phyloP scores from a whole-genome alignment of 2,888 invertebrate genomes.

The Spilosoma lubricipeda region DNA sequence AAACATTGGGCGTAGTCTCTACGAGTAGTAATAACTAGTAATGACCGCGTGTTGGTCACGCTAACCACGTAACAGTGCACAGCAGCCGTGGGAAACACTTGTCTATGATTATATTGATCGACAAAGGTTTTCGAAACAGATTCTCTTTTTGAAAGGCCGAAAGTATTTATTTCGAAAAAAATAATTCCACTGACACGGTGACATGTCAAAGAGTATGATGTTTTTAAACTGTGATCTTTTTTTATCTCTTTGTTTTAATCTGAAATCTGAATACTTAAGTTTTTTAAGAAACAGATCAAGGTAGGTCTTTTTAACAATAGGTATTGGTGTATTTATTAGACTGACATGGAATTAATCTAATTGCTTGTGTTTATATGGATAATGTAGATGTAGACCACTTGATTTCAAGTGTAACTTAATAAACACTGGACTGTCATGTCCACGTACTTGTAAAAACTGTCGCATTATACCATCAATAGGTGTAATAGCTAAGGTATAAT shows the following conservation, averaged over 20 bases:
- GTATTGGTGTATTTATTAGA: not conserved
- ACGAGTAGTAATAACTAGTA: constrained; percentile 47
- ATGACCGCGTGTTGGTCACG: constrained; percentile 55
- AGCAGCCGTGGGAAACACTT: constrained; percentile 52
- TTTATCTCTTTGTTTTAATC: not conserved
- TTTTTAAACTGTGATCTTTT: not conserved
- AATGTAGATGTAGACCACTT: not conserved
- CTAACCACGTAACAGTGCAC: constrained; percentile 44
- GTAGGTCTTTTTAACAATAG: too few species aligned
- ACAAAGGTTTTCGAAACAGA: constrained; percentile 16
- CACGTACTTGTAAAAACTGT: constrained; percentile 19
- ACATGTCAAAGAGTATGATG: not conserved
- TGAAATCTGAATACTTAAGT: too few species aligned
- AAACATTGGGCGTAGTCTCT: constrained; percentile 31
- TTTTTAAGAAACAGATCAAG: too few species aligned
- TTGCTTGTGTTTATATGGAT: too few species aligned
- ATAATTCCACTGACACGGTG: not conserved
- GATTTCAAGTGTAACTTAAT: not conserved
- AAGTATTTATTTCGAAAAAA: constrained; percentile 6
- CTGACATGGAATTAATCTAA: not conserved
- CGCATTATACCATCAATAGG: constrained; percentile 28
- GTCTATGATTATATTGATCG: constrained; percentile 30
- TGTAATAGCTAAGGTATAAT: constrained; percentile 59
- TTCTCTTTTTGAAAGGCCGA: constrained; percentile 4
- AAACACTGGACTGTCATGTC: not conserved